These are phyloP conservation scores for Malacoctenus gilli DNA, from an alignment of 2,797 vertebrate species.

Conservation along the genomic window DNA sequence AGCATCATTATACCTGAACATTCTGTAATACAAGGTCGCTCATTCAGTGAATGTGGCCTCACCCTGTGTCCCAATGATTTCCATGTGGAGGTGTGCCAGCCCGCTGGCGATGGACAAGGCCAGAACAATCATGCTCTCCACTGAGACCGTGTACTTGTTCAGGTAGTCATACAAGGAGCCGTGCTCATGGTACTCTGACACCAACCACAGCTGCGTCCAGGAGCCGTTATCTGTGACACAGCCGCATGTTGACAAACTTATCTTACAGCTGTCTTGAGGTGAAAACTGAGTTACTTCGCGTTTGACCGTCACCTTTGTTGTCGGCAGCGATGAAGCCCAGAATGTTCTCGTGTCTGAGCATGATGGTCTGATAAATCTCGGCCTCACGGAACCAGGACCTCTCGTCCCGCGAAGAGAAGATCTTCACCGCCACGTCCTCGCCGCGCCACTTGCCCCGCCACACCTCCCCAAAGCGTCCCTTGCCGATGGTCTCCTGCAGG, in stretches of 20 bases:
- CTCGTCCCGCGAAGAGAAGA: conserved; percentile 96
- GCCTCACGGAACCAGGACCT: conserved; percentile 97
- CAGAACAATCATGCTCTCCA: conserved; percentile 86
- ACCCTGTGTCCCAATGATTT: conserved; percentile 97
- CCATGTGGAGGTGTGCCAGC: conserved; percentile 96
- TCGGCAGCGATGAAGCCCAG: conserved; percentile 97
- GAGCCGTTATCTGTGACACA: conserved; percentile 88
- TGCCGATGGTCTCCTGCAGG: conserved; percentile 94
- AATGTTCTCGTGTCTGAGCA: conserved; percentile 97
- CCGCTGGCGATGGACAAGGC: conserved; percentile 90
- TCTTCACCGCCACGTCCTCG: conserved; percentile 97
- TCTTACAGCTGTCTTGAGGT: neutral
- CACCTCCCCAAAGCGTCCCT: conserved; percentile 95
- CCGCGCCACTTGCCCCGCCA: conserved; percentile 96
- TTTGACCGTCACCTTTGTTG: conserved; percentile 88
- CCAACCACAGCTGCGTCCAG: conserved; percentile 98
- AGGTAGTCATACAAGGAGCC: conserved; percentile 95
- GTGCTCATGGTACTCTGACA: conserved; percentile 95
- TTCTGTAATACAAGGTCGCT: neutral
- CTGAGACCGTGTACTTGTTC: conserved; percentile 88
- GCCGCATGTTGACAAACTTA: neutral
- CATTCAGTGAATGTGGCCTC: conserved; percentile 20
- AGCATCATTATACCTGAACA: neutral
- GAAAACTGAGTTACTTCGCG: neutral
- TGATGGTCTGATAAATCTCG: conserved; percentile 97